These are phyloP conservation scores for Caenorhabditis sp. DNA, from an alignment of 2,888 invertebrate species.

Conservation along the genomic window DNA sequence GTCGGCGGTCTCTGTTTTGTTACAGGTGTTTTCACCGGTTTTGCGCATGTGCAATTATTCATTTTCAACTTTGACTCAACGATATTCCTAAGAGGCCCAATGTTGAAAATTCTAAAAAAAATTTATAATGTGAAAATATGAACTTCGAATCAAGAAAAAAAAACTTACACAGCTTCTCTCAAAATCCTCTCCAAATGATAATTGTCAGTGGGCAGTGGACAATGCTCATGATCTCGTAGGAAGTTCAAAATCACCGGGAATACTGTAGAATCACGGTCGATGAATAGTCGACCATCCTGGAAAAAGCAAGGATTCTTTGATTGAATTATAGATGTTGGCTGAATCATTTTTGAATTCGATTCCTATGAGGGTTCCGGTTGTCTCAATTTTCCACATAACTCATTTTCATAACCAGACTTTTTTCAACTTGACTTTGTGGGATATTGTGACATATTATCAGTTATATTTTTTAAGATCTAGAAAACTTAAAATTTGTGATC, in stretches of 20 bases:
- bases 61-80: constrained; percentile 21
- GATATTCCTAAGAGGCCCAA: constrained; percentile 25
- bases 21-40: not conserved
- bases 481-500: too few species aligned
- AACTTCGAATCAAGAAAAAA: not conserved
- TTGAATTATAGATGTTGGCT: not conserved
- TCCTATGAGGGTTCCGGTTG: too few species aligned
- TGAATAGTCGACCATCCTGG: constrained; percentile 54
- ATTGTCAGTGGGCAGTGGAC: constrained; percentile 52
- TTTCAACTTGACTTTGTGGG: too few species aligned
- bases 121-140: not conserved
- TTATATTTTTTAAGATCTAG: too few species aligned
- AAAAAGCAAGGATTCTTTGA: constrained; percentile 4
- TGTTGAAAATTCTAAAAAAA: constrained; percentile 27
- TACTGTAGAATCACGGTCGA: constrained; percentile 51
- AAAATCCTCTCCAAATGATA: constrained; percentile 44
- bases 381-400: too few species aligned
- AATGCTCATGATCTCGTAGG: constrained; percentile 48
- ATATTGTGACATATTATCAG: too few species aligned
- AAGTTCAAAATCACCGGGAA: constrained; percentile 55
- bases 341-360: not conserved
- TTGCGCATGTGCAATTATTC: not conserved
- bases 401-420: too few species aligned
- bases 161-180: constrained; percentile 46
- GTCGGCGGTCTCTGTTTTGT: not conserved